phyloP scores from a whole-genome alignment of 23 tunicate species.

The Phallusia fumigata region DNA sequence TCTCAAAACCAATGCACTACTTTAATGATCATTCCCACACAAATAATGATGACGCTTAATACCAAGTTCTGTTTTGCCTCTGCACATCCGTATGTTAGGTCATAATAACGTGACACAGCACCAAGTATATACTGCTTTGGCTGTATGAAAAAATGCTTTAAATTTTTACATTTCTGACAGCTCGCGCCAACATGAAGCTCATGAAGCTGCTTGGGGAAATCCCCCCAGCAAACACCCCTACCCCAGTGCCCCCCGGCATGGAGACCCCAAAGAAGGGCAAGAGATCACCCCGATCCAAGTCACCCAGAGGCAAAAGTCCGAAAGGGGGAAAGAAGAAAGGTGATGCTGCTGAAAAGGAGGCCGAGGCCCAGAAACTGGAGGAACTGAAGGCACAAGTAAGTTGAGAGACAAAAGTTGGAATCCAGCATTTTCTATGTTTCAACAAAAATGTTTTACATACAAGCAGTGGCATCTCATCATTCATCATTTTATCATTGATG shows the following conservation, averaged over 20 bases:
- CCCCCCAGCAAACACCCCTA: conserved; percentile 70
- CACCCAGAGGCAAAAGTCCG: conserved; percentile 88
- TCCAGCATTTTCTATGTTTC: too few species aligned
- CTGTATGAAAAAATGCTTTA: neutral
- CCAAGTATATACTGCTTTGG: neutral
- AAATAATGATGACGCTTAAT: too few species aligned
- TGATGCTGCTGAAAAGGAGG: conserved; percentile 64
- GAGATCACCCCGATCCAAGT: conserved; percentile 39
- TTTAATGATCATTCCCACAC: too few species aligned
- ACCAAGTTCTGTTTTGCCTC: too few species aligned
- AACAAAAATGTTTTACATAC: too few species aligned
- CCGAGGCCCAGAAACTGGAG: conserved; percentile 69
- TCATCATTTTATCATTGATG: neutral
- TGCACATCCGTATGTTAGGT: too few species aligned
- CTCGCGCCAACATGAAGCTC: conserved; percentile 41
- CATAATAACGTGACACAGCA: too few species aligned
- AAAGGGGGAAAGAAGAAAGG: conserved; percentile 52
- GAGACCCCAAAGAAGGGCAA: conserved; percentile 72
- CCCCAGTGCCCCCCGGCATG: conserved; percentile 80
- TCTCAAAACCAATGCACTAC: too few species aligned
- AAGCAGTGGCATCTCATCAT: neutral
- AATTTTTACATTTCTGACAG: conserved; percentile 40
- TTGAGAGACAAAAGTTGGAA: too few species aligned
- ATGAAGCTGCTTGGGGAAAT: conserved; percentile 55
- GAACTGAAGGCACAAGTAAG: conserved; percentile 73